These are phyloP conservation scores for Eurystomus glaucurus DNA, from an alignment of 2,797 vertebrate genomes.

Conservation along the genomic window DNA sequence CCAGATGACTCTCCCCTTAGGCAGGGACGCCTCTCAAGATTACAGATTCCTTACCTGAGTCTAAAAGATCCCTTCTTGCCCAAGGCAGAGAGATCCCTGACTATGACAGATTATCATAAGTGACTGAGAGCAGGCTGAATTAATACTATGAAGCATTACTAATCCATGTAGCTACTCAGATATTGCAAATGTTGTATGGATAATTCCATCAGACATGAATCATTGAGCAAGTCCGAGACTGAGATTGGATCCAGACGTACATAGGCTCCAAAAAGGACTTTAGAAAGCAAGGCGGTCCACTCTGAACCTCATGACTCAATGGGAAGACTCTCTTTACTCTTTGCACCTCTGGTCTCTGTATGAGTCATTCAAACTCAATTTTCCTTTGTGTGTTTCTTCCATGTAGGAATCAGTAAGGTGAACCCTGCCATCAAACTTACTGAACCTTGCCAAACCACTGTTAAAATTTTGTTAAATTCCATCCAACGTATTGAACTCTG, in stretches of 20 bases:
- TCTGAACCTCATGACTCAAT: not conserved
- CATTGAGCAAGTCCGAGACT: not conserved
- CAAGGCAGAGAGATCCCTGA: not conserved
- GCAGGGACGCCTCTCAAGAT: not conserved
- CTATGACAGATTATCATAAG: not conserved
- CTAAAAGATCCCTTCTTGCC: not conserved
- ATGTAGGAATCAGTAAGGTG: not conserved
- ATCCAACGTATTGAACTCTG: not conserved
- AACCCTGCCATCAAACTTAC: not conserved
- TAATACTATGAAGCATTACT: not conserved
- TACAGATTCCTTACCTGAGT: not conserved
- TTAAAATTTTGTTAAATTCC: not conserved
- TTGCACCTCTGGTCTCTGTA: fast-evolving
- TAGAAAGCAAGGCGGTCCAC: not conserved
- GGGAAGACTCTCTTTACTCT: not conserved
- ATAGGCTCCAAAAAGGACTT: not conserved
- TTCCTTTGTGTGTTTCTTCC: not conserved
- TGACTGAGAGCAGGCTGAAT: not conserved
- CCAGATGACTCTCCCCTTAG: not conserved
- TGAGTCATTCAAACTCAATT: not conserved
- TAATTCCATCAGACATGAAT: not conserved
- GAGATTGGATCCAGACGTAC: not conserved
- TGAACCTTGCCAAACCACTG: not conserved
- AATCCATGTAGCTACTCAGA: not conserved
- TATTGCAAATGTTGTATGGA: not conserved